phyloP scores from a whole-genome alignment of 30 jellyfish, hydroid and myxozoan genomes.

The Aurelia aurita region DNA sequence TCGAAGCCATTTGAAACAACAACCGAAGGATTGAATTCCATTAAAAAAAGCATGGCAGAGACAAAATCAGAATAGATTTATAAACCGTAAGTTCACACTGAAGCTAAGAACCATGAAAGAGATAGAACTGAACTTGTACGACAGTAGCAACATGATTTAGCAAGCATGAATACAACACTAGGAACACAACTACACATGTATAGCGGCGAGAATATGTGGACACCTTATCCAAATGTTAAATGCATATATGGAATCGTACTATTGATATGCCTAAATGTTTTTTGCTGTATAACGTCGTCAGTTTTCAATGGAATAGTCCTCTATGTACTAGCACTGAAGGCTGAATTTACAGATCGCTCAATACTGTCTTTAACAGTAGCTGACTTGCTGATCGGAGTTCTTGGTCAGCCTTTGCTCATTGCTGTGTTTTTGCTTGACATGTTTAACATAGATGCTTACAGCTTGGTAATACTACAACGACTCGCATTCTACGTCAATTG shows the following conservation, averaged over 20 bases:
- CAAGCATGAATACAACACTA: too few species aligned
- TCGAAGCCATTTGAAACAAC: too few species aligned
- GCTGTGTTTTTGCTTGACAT: slow-evolving; percentile 6
- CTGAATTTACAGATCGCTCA: slow-evolving; percentile 33
- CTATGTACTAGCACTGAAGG: slow-evolving; percentile 5
- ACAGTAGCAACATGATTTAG: too few species aligned
- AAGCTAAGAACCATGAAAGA: too few species aligned
- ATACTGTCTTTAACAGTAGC: slow-evolving; percentile 35
- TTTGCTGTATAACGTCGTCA: slow-evolving; percentile 11
- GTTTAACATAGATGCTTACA: not conserved
- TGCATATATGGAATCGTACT: slow-evolving; percentile 12
- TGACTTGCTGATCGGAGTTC: slow-evolving; percentile 9
- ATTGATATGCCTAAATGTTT: slow-evolving; percentile 1
- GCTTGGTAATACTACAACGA: slow-evolving; percentile 9
- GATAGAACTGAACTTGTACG: too few species aligned
- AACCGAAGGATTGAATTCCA: too few species aligned
- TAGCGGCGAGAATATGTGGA: not conserved
- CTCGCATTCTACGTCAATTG: slow-evolving; percentile 10
- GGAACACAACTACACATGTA: too few species aligned
- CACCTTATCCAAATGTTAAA: slow-evolving; percentile 33
- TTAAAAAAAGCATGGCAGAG: too few species aligned
- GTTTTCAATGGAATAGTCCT: slow-evolving; percentile 6
- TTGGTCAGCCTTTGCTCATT: slow-evolving; percentile 27
- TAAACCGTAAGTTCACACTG: too few species aligned
- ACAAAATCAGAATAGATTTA: too few species aligned